Evolutionary conservation across 2,888 invertebrate genomes (phyloP).

Genomic region (Serripes groenlandicus): DNA sequence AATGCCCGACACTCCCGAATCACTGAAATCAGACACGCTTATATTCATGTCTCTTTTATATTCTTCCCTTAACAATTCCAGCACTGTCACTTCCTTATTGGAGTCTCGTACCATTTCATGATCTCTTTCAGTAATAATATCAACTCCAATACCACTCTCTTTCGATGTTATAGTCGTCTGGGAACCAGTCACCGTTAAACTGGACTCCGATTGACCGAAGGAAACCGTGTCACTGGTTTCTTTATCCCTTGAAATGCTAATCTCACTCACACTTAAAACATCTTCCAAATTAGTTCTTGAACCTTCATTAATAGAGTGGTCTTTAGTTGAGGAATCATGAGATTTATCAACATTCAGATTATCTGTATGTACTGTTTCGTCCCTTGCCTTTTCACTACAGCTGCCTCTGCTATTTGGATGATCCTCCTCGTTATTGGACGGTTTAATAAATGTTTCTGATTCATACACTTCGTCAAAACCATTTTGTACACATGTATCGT

Average conservation of each 20-base stretch:
- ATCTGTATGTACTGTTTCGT: neutral
- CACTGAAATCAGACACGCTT: conserved; percentile 60
- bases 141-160: conserved; percentile 52
- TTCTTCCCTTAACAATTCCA: conserved; percentile 81
- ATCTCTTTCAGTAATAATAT: conserved; percentile 52
- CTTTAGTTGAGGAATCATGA: neutral
- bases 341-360: neutral
- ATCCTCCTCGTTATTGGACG: neutral
- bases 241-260: conserved; percentile 28
- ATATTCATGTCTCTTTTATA: conserved; percentile 55
- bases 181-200: conserved; percentile 28
- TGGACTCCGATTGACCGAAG: conserved; percentile 13
- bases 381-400: too few relatives aligned
- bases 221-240: conserved; percentile 14
- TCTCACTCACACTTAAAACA: conserved; percentile 58
- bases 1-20: conserved; percentile 51
- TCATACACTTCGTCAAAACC: conserved; percentile 76
- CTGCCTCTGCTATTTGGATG: neutral
- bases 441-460: conserved; percentile 1
- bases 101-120: conserved; percentile 23
- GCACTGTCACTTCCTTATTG: conserved; percentile 74
- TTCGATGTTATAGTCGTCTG: conserved; percentile 63
- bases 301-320: neutral
- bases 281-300: conserved; percentile 26
- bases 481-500: conserved; percentile 77